A percentile compares a stretch with the other conserved stretches of the same genome.
Conservation (phyloP, 1,140 invertebrate genomes). For the Drosophila lini region DNA sequence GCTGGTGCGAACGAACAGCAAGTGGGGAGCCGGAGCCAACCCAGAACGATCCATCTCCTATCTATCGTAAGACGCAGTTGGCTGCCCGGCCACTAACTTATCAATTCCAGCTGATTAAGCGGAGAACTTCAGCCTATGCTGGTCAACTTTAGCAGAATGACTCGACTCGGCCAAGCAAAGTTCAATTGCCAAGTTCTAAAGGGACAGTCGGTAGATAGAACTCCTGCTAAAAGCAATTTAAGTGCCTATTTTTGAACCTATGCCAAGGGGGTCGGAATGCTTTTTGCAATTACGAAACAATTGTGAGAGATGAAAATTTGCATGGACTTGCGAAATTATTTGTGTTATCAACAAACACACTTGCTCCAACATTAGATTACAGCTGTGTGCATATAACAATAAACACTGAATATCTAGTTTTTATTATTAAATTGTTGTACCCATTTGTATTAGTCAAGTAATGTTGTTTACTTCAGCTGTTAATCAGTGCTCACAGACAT, state of each 20-base stretch:
- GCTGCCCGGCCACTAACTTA: conserved; percentile 18
- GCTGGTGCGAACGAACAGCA: conserved; percentile 1
- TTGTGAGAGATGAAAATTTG: conserved; percentile 38
- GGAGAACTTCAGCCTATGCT: not conserved
- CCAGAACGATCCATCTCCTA: conserved; percentile 23
- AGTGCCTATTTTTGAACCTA: conserved; percentile 31
- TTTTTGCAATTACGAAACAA: conserved; percentile 57
- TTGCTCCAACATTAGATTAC: conserved; percentile 5
- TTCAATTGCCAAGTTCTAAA: conserved; percentile 34
- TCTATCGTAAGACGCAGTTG: conserved; percentile 34
- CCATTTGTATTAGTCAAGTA: not conserved
- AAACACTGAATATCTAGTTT: not conserved
- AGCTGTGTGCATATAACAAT: not conserved
- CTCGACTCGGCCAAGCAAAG: conserved; percentile 45
- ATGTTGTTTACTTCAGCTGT: conserved; percentile 3
- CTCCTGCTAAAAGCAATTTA: not conserved
- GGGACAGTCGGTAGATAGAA: not conserved
- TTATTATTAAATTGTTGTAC: not conserved
- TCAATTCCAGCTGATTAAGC: conserved; percentile 22
- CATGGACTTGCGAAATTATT: conserved; percentile 26
- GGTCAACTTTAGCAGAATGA: conserved; percentile 18
- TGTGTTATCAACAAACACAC: conserved; percentile 14
- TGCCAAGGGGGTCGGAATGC: conserved; percentile 29
- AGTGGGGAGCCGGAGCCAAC: conserved; percentile 5
- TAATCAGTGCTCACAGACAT: conserved; percentile 4